Evolutionary conservation across 2,113 vertebrate species (phyloP), one percentile per base, ranked within the genome.

Genomic region (Castor canadensis): DNA sequence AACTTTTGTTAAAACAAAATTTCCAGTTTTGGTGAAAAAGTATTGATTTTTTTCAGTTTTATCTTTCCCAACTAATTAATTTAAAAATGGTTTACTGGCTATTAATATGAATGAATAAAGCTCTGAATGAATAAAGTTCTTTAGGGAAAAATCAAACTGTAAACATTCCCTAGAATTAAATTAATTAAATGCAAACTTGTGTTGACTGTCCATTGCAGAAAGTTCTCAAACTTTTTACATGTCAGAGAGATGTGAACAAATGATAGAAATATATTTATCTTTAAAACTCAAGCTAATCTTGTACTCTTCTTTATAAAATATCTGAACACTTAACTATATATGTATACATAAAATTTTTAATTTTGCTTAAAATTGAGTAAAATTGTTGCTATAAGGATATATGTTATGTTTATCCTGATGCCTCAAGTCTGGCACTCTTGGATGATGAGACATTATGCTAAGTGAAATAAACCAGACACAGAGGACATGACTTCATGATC

Each of bases 1-100:
- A 92, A 35, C 35, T 58, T 94, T 80, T 95, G 16, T 89, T 91
- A 69, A 95, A 43, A 71, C 20, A 81, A 86, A 92, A 90, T 84
- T 64, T 93, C 69, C 3, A 77, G 24, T 91, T 92, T 87, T 58
- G 60, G 35, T 83, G 20, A 87, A 91, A 83, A 56, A 62, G 6
- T 71, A 64, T 11, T 64, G 56, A 87, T 83, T 89, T 94, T 71
- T 69, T 58, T 13, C 30, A 83, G 52, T 64, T 84, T 90, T 32
- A n/a, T 43, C 8, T 93, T 93, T 93, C 80, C 30, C 52, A 92
- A 52, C 16, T 91, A 28, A 67, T 80, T 71, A 82, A 58, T 89
- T 93, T 49, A 19, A 67, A 32, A 75, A 38, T 80, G 6, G 3
- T 75, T 8, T 96, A 19, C 26, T 94, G 94, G 38, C 16, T 80